phyloP scores from a whole-genome alignment of 2,797 vertebrate species.

The Dipus sagitta region DNA sequence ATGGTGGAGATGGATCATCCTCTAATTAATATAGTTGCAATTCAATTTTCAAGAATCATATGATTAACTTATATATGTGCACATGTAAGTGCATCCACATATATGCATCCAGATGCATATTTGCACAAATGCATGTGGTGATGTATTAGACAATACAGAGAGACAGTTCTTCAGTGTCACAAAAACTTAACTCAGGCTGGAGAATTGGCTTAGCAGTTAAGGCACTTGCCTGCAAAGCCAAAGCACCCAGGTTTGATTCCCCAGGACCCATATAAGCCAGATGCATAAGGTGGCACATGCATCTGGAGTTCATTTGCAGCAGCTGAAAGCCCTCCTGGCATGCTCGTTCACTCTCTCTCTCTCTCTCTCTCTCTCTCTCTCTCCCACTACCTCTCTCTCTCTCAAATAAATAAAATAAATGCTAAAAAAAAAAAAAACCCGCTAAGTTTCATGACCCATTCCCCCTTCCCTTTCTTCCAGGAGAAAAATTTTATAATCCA shows the following conservation, averaged over 20 bases:
- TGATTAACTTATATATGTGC: background rate
- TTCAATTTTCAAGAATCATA: constrained; percentile 11
- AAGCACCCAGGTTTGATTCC: no score
- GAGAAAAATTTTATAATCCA: background rate
- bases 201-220: no score
- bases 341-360: no score
- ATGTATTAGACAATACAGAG: background rate
- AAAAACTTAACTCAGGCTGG: background rate
- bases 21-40: background rate
- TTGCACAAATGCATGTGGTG: no score
- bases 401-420: no score
- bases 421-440: background rate
- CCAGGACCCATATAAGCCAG: no score
- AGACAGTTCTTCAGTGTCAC: background rate
- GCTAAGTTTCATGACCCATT: background rate
- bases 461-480: constrained; percentile 6
- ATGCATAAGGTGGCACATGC: no score
- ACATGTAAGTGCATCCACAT: background rate
- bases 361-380: no score
- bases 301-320: no score
- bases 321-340: no score
- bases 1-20: background rate
- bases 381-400: no score
- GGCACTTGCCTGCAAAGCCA: no score
- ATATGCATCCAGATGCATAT: background rate